Evolutionary conservation across 2,888 invertebrate genomes (phyloP), one percentile per base, ranked within the genome.

Genomic region (Fragum fragum): DNA sequence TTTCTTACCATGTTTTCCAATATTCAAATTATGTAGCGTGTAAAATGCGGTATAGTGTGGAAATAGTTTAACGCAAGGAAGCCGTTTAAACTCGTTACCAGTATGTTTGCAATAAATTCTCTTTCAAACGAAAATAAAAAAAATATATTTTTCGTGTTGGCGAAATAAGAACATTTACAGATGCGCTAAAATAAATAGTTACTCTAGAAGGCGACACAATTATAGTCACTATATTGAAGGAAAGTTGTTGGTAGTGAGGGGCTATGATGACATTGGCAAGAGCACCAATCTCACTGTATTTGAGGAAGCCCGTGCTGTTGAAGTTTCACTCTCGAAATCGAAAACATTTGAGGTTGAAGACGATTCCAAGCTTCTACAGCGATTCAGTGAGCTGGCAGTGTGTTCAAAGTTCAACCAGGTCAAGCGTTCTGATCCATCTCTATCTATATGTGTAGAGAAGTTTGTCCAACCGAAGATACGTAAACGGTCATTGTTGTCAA

Each of bases 221-320:
- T n/a, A n/a, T n/a, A n/a, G n/a, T n/a, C n/a, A n/a, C 18, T 21
- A n/a, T 21, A 14, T 57, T 11, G 1, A 9, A 89, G 89, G 87
- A 76, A 88, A 86, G 18, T 69, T 89, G 0, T 21, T 86, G 26
- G 83, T 89, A 89, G 52, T 86, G 86, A 1, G 86, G 80, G 86
- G 88, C 7, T 66, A 86, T 36, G 89, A 90, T 70, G 83, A 88
- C 21, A 87, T 86, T 3, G 39, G 59, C 14, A 39, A 81, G 28
- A 88, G 86, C 1, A 0, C 84, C 1, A 77, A 79, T 55, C 9
- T 21, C 9, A 90, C 89, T 16, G 81, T 88, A 16, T 84, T 84
- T 66, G 76, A 84, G 23, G 88, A 88, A 61, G 90, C 89, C 7
- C 75, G 89, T 16, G 89, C 86, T 3, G 86, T 78, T 18, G 59